Conservation (phyloP, 2,888 invertebrate species). For the Carterocephalus palaemon region DNA sequence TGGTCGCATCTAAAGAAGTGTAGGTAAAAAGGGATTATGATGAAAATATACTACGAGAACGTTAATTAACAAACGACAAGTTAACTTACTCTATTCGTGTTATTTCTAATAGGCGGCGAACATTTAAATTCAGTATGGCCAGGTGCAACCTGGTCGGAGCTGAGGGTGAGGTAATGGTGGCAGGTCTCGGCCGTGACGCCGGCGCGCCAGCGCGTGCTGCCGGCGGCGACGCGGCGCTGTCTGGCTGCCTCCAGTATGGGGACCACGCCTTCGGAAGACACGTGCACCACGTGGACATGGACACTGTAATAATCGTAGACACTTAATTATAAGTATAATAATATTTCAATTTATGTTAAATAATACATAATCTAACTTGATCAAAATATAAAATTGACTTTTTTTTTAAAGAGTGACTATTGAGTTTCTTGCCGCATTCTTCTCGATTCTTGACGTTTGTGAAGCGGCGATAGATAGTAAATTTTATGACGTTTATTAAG, state of each 20-base stretch:
- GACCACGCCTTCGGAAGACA: constrained; percentile 82
- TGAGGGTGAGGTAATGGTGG: constrained; percentile 83
- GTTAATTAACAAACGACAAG: too few species aligned
- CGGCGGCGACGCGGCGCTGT: constrained; percentile 56
- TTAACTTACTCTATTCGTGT: constrained; percentile 76
- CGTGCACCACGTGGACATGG: constrained; percentile 83
- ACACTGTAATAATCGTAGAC: constrained; percentile 56
- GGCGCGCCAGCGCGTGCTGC: constrained; percentile 73
- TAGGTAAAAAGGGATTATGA: too few species aligned
- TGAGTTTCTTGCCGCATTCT: too few species aligned
- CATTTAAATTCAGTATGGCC: constrained; percentile 85
- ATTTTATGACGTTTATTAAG: too few species aligned
- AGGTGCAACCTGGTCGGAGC: constrained; percentile 81
- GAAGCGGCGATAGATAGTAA: too few species aligned
- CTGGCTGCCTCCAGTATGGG: constrained; percentile 77
- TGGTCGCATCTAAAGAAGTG: too few species aligned
- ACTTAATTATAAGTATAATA: neutral
- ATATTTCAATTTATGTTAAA: too few species aligned
- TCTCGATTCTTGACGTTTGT: too few species aligned
- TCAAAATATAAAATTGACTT: too few species aligned
- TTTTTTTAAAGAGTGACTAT: too few species aligned
- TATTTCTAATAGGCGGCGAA: constrained; percentile 83
- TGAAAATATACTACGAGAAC: too few species aligned
- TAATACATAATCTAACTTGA: too few species aligned
- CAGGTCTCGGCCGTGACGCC: constrained; percentile 85